Evolutionary conservation across 2,888 invertebrate genomes (phyloP).

Genomic region (Artemia sinica): DNA sequence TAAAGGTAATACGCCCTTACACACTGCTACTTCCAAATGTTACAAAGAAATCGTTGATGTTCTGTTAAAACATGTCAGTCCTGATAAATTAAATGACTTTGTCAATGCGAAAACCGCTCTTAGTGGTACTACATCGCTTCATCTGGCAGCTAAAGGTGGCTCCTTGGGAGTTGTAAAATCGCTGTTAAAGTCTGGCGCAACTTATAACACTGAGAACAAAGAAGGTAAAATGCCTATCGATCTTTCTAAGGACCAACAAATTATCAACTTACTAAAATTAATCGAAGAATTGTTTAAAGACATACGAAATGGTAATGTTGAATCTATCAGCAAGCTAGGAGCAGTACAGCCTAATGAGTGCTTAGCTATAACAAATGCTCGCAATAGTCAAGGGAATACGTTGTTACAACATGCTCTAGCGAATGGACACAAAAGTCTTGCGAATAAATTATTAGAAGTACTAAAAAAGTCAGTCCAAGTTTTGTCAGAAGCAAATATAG

Average conservation of each 20-base stretch:
- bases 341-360: constrained; percentile 23
- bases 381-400: too few species aligned
- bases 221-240: constrained; percentile 17
- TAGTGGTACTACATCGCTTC: constrained; percentile 23
- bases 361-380: too few species aligned
- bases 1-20: constrained; percentile 25
- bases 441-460: too few species aligned
- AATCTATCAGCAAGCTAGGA: constrained; percentile 23
- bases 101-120: constrained; percentile 25
- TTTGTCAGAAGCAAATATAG: too few species aligned
- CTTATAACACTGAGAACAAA: too few species aligned
- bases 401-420: too few species aligned
- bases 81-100: constrained; percentile 24
- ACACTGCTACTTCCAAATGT: constrained; percentile 24
- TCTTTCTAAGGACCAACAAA: constrained; percentile 20
- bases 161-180: constrained; percentile 19
- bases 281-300: constrained; percentile 24
- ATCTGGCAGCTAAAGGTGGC: constrained; percentile 26
- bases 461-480: too few species aligned
- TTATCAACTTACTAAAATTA: constrained; percentile 25
- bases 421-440: too few species aligned
- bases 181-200: too few species aligned
- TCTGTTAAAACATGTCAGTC: constrained; percentile 21
- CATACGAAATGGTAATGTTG: constrained; percentile 23
- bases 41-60: constrained; percentile 22